Conservation (phyloP, 1,140 invertebrate genomes). For the Neuroterus valhalla region DNA sequence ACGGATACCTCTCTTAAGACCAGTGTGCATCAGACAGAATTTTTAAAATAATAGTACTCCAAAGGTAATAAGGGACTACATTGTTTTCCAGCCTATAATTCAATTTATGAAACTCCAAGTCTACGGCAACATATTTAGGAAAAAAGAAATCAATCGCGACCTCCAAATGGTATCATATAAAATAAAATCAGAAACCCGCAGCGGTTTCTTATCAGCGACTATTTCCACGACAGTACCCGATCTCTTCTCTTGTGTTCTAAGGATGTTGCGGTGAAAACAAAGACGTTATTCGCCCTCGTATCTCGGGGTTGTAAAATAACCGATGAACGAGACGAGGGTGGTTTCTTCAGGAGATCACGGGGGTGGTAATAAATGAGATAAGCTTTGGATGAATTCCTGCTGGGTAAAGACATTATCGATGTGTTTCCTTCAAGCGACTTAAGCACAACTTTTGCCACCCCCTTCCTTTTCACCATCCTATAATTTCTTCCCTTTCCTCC, state of each 20-base stretch:
- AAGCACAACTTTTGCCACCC: conserved; percentile 21
- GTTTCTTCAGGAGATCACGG: conserved; percentile 51
- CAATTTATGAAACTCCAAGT: no score
- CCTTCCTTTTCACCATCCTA: neutral
- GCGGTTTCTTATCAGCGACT: conserved; percentile 40
- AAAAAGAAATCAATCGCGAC: neutral
- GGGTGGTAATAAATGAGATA: conserved; percentile 71
- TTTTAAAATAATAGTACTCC: no score
- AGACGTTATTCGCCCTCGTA: conserved; percentile 70
- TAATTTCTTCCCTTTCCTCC: neutral
- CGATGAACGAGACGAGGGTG: conserved; percentile 69
- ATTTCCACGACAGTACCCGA: conserved; percentile 23
- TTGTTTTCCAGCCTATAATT: no score
- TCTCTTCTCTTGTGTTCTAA: conserved; percentile 42
- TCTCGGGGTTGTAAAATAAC: conserved; percentile 74
- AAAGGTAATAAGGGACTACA: no score
- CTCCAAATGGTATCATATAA: conserved; percentile 32
- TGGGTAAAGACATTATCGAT: conserved; percentile 62
- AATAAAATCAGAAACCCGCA: conserved; percentile 26
- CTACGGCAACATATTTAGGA: no score
- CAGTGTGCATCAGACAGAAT: no score
- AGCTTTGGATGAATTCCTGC: conserved; percentile 64
- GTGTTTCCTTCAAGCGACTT: conserved; percentile 47
- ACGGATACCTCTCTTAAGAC: no score
- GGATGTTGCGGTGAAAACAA: conserved; percentile 72